Conservation (phyloP, 2,888 invertebrate species). For the Cataglyphis altisquamis region DNA sequence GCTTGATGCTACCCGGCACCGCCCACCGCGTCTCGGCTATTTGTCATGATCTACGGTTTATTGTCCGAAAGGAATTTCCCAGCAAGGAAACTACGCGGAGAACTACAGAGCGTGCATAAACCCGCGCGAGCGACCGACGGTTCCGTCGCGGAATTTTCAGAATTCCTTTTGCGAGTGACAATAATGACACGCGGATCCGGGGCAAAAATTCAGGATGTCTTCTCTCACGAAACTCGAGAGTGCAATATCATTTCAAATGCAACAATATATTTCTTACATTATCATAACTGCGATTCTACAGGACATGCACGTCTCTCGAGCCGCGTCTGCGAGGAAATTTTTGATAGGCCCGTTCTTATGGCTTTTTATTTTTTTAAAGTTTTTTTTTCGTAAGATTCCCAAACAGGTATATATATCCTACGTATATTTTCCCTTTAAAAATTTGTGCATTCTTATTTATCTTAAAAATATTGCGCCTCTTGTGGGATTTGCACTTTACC, state of each 20-base stretch:
- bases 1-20: conserved; percentile 60
- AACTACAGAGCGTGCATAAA: conserved; percentile 30
- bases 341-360: neutral
- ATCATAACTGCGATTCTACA: neutral
- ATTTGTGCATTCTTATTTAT: neutral
- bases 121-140: neutral
- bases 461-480: conserved; percentile 9
- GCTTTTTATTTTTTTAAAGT: neutral
- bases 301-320: neutral
- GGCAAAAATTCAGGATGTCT: neutral
- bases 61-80: conserved; percentile 66
- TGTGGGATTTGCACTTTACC: conserved; percentile 12
- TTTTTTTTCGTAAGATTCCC: neutral
- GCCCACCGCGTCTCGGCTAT: conserved; percentile 59
- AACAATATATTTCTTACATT: conserved; percentile 10
- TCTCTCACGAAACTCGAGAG: neutral
- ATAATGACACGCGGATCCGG: neutral
- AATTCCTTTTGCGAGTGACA: conserved; percentile 13
- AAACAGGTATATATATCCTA: neutral
- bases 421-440: conserved; percentile 4
- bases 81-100: conserved; percentile 56
- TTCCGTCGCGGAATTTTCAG: conserved; percentile 34
- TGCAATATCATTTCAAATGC: neutral
- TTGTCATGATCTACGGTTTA: conserved; percentile 73
- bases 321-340: neutral